Conservation (phyloP, 2,113 vertebrate species). For the Lepus europaeus region DNA sequence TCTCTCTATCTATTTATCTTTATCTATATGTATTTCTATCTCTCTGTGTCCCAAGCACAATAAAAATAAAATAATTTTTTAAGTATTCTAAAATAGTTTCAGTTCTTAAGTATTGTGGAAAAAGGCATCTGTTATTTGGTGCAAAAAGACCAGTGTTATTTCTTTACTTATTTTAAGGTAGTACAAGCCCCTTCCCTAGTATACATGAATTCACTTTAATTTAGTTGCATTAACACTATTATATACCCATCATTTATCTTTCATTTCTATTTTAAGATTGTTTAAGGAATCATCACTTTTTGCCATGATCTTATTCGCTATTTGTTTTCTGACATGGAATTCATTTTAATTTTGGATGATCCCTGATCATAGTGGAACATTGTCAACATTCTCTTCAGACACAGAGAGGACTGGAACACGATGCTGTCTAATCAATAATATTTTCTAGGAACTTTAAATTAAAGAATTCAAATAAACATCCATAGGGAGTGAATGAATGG, state of each 20-base stretch:
- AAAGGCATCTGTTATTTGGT: not conserved
- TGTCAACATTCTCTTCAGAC: not conserved
- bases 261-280: slow-evolving; percentile 33
- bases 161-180: slow-evolving; percentile 40
- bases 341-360: slow-evolving; percentile 59
- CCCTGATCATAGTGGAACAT: not conserved
- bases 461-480: not conserved
- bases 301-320: not conserved
- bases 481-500: not conserved
- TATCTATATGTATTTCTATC: too few species aligned
- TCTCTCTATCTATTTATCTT: too few species aligned
- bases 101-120: not conserved
- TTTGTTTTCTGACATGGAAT: not conserved
- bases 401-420: not conserved
- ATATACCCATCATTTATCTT: slow-evolving; percentile 1
- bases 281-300: slow-evolving; percentile 22
- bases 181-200: not conserved
- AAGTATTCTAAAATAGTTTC: not conserved
- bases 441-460: not conserved
- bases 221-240: not conserved
- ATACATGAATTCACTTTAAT: not conserved
- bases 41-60: too few species aligned
- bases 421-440: not conserved
- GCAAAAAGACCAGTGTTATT: not conserved
- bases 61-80: too few species aligned